A percentile compares a stretch with the other conserved stretches of the same genome.
Conservation (phyloP, 2,113 vertebrate species). For the Perca schrenkii region DNA sequence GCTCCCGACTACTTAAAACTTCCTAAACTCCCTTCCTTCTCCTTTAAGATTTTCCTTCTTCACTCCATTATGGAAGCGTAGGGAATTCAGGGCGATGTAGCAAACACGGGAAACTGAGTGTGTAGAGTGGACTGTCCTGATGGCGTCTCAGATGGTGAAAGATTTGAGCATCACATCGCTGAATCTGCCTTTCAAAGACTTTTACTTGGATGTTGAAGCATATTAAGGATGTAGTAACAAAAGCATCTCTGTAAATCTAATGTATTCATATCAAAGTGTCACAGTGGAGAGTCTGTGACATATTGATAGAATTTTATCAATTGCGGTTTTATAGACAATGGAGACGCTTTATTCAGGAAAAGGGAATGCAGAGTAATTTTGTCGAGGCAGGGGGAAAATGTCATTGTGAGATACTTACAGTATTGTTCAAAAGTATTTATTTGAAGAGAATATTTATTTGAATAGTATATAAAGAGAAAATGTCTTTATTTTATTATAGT, state of each 20-base stretch:
- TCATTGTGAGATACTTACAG: constrained; percentile 52
- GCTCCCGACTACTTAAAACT: not conserved
- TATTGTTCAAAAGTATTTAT: constrained; percentile 73
- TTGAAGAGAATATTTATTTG: constrained; percentile 71
- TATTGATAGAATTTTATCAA: constrained; percentile 46
- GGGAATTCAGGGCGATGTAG: constrained; percentile 36
- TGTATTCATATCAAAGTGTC: constrained; percentile 55
- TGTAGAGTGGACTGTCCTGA: not conserved
- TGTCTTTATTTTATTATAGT: constrained; percentile 80
- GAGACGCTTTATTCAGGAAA: constrained; percentile 45
- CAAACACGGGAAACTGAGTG: not conserved
- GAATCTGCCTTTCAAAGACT: constrained; percentile 40
- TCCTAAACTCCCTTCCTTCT: not conserved
- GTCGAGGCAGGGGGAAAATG: constrained; percentile 59
- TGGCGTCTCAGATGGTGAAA: not conserved
- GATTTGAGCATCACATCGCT: not conserved
- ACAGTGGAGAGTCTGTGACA: constrained; percentile 63
- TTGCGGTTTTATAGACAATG: constrained; percentile 61
- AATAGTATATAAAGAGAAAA: constrained; percentile 65
- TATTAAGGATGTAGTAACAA: not conserved
- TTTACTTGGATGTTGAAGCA: constrained; percentile 17
- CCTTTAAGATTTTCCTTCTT: not conserved
- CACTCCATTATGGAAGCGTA: not conserved
- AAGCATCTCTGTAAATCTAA: constrained; percentile 44
- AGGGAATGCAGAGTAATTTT: constrained; percentile 40